These are phyloP conservation scores for Camelus bactrianus DNA, from an alignment of 2,113 vertebrate species.

Conservation along the genomic window DNA sequence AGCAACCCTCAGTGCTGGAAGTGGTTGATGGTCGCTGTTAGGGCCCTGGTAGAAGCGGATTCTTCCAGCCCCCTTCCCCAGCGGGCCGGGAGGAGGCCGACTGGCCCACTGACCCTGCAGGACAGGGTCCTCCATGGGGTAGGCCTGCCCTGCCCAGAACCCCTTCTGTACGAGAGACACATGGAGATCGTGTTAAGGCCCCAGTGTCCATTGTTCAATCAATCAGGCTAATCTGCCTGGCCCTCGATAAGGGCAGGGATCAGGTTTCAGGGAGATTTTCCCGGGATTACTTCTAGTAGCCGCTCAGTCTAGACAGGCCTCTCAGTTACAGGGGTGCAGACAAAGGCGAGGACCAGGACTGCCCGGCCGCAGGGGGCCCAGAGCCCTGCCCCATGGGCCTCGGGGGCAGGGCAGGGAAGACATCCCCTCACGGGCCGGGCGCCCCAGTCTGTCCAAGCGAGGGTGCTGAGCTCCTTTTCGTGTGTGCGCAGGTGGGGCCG, in stretches of 20 bases:
- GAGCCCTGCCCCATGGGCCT: not conserved
- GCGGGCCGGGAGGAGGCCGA: not conserved
- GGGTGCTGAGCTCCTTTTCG: not conserved
- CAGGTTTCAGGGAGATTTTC: conserved; percentile 97
- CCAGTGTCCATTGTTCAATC: conserved; percentile 88
- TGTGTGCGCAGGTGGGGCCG: not conserved
- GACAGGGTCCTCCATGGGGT: conserved; percentile 78
- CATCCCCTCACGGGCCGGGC: not conserved
- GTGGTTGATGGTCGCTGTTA: rapidly evolving
- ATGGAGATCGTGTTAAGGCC: conserved; percentile 86
- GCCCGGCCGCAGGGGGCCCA: conserved; percentile 57
- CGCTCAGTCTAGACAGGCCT: conserved; percentile 97
- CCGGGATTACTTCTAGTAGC: conserved; percentile 96
- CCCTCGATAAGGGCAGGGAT: conserved; percentile 91
- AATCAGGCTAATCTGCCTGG: conserved; percentile 89
- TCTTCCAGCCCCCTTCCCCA: not conserved
- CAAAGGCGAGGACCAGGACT: conserved; percentile 91
- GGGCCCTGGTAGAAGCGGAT: not conserved
- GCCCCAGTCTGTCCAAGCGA: not conserved
- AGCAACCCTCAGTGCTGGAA: not conserved
- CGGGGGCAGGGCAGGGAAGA: not conserved
- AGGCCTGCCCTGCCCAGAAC: conserved; percentile 62
- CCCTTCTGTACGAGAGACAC: conserved; percentile 64
- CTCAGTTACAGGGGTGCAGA: conserved; percentile 94
- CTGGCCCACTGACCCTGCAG: conserved; percentile 64